Conservation (phyloP, 2,797 vertebrate genomes). For the Enteromius treurensis region DNA sequence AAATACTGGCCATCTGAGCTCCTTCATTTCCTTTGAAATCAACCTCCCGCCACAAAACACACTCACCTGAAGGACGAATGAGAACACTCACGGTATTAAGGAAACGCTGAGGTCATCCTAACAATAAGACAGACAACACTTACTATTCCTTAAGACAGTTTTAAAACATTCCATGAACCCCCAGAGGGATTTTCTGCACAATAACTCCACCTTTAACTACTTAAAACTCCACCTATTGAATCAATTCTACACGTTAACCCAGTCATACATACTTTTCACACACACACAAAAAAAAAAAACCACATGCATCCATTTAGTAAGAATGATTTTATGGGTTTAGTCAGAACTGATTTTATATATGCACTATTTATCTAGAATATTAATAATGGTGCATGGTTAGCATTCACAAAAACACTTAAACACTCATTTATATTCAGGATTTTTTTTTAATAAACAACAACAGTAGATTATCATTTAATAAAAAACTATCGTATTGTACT, state of each 20-base stretch:
- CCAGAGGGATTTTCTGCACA: not conserved
- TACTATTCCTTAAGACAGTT: not conserved
- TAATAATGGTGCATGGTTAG: not conserved
- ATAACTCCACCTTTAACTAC: not conserved
- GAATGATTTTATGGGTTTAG: not conserved
- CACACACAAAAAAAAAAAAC: too few species aligned
- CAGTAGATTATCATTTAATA: too few species aligned
- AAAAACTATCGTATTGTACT: not conserved
- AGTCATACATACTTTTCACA: not conserved
- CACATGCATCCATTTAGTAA: not conserved
- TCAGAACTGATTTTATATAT: not conserved
- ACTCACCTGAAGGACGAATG: constrained; percentile 31
- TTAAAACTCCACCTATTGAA: not conserved
- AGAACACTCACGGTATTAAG: constrained; percentile 28
- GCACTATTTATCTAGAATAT: not conserved
- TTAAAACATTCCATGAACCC: not conserved
- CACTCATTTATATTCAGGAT: not conserved
- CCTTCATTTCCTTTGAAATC: constrained; percentile 55
- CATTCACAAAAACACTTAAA: not conserved
- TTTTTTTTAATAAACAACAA: too few species aligned
- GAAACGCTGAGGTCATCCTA: constrained; percentile 2
- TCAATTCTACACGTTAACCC: not conserved
- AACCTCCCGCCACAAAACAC: constrained; percentile 41
- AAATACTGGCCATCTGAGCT: constrained; percentile 58
- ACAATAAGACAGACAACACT: not conserved